Evolutionary conservation across 1,140 invertebrate species (phyloP).

Genomic region (Drosophila erecta): DNA sequence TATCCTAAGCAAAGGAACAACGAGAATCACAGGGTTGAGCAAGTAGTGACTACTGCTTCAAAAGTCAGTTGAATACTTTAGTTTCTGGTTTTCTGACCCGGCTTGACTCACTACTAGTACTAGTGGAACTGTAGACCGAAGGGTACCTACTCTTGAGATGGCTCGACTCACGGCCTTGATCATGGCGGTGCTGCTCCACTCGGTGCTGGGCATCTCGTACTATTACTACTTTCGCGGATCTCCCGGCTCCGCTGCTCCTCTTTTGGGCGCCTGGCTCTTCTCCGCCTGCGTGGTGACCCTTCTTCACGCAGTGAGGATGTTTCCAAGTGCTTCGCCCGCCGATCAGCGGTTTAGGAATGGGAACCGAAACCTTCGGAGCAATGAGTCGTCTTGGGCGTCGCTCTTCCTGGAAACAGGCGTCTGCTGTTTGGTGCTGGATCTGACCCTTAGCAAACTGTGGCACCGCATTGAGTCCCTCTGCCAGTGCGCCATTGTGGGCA

Average conservation of each 20-base stretch:
- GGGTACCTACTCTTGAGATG: conserved; percentile 23
- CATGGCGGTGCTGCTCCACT: conserved; percentile 57
- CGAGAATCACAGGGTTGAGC: too few species aligned
- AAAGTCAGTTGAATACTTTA: background rate
- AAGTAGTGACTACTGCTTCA: too few species aligned
- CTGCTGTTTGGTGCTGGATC: conserved; percentile 58
- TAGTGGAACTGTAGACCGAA: background rate
- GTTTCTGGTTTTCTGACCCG: background rate
- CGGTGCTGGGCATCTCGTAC: conserved; percentile 66
- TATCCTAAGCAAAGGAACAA: too few species aligned
- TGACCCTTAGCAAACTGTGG: conserved; percentile 62
- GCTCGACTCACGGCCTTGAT: conserved; percentile 44
- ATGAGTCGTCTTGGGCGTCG: conserved; percentile 5
- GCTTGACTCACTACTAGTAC: background rate
- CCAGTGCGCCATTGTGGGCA: conserved; percentile 59
- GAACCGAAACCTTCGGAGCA: background rate
- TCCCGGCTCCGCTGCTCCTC: conserved; percentile 36
- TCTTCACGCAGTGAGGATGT: conserved; percentile 46
- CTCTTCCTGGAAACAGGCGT: conserved; percentile 46
- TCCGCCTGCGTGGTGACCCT: conserved; percentile 55
- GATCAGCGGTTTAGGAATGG: conserved; percentile 10
- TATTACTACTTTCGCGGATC: conserved; percentile 57
- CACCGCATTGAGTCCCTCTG: conserved; percentile 55
- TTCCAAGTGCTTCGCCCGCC: conserved; percentile 17
- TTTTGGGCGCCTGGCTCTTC: conserved; percentile 63